phyloP scores from a whole-genome alignment of 2,888 invertebrate genomes.

The Carterocephalus palaemon region DNA sequence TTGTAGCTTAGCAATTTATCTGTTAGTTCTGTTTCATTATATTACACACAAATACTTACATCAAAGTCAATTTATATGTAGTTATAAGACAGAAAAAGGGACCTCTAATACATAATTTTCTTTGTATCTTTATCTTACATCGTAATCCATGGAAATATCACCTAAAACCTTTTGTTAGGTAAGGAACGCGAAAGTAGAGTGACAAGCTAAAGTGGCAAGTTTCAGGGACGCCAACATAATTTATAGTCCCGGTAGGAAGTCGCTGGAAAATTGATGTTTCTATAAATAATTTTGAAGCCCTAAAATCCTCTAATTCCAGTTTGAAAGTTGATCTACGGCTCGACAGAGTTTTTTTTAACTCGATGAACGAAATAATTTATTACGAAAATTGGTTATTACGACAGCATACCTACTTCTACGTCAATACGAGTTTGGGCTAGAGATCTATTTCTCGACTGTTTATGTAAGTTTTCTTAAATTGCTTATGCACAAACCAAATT shows the following conservation, averaged over 20 bases:
- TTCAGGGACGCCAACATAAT: slow-evolving; percentile 10
- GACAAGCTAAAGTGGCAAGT: too few relatives aligned
- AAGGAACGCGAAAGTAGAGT: not conserved
- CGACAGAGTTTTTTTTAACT: slow-evolving; percentile 36
- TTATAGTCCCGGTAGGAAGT: slow-evolving; percentile 9
- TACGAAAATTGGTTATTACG: slow-evolving; percentile 36
- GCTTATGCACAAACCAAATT: not conserved
- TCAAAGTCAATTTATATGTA: too few relatives aligned
- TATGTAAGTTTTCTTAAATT: slow-evolving; percentile 26
- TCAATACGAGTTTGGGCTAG: slow-evolving; percentile 35
- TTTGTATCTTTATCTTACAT: too few relatives aligned
- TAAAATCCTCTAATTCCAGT: slow-evolving; percentile 30
- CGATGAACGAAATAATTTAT: slow-evolving; percentile 38
- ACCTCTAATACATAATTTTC: not conserved
- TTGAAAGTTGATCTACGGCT: slow-evolving; percentile 24
- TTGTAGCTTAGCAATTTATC: too few relatives aligned
- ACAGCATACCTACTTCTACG: slow-evolving; percentile 35
- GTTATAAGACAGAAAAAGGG: too few relatives aligned
- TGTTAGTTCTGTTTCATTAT: too few relatives aligned
- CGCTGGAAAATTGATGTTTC: slow-evolving; percentile 33
- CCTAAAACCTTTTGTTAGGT: slow-evolving; percentile 6
- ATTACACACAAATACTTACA: too few relatives aligned
- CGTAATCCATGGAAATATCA: too few relatives aligned
- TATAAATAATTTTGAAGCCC: slow-evolving; percentile 36
- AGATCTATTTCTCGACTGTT: slow-evolving; percentile 21